Evolutionary conservation across 1,140 invertebrate genomes (phyloP), one percentile per base, ranked within the genome.

Genomic region (Solen grandis): DNA sequence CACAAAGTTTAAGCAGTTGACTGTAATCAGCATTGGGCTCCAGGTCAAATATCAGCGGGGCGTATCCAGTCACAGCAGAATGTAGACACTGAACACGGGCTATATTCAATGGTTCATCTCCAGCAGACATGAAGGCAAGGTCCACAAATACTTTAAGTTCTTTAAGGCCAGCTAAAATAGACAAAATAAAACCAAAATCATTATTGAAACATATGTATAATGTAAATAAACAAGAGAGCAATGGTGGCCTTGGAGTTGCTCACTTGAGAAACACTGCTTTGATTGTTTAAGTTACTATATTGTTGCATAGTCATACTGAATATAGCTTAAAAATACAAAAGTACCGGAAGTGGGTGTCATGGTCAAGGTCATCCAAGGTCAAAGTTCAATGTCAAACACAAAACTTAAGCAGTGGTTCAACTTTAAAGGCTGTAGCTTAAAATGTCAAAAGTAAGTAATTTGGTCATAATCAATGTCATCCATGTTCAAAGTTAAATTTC

Each of bases 101-200:
- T 14, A 90, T 80, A 33, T 88, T 85, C 76, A 83, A 72, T 50
- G 88, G 81, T n/a, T 86, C 88, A 70, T 90, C 88, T 16, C 90
- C 90, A 72, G 88, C 89, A 0, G 87, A 85, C n/a, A 89, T 91
- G 60, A 83, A 87, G 10, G 90, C 90, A 52, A 91, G 78, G 50
- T 91, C 90, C 46, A 91, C 90, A 78, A 91, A 88, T 25, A 91
- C 89, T 46, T 91, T 91, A 46, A 91, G 57, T 73, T 91, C 88
- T 68, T 87, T 88, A 41, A 86, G 22, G 25, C 84, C 87, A 65
- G 65, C 84, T 81, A 68, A 25, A 63, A 54, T 52, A 77, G 5
- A 16, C n/a, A n/a, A n/a, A n/a, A n/a, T n/a, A n/a, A n/a, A 57
- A 27, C n/a, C 19, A 60, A 10, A 57, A 74, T 41, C 16, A 25